Evolutionary conservation across 37 sponge, comb jelly and placozoan species (phyloP).

Genomic region (Bolinopsis microptera): DNA sequence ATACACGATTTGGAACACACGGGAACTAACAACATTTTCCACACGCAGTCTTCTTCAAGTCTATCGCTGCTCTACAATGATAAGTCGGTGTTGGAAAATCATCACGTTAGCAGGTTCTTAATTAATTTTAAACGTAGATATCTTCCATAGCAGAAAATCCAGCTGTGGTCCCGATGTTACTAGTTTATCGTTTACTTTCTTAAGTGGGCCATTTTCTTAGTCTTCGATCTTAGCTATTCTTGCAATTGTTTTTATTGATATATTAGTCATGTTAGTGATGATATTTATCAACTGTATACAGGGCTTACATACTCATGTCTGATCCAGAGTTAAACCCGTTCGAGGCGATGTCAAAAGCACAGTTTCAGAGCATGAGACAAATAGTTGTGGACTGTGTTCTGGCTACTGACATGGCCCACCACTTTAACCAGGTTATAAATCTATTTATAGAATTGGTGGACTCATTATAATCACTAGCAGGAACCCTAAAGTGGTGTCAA

Average conservation of each 20-base stretch:
- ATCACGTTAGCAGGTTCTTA: slow-evolving; percentile 78
- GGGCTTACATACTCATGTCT: not conserved
- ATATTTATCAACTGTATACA: too few relatives aligned
- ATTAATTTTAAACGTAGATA: too few relatives aligned
- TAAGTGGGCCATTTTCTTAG: too few relatives aligned
- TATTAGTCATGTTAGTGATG: too few relatives aligned
- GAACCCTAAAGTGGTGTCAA: too few relatives aligned
- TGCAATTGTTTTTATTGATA: too few relatives aligned
- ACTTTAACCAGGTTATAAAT: slow-evolving; percentile 80
- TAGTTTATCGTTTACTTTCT: too few relatives aligned
- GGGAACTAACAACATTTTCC: slow-evolving; percentile 87
- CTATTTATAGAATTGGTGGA: slow-evolving; percentile 66
- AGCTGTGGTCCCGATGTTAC: too few relatives aligned
- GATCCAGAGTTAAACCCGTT: slow-evolving; percentile 44
- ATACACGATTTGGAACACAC: slow-evolving; percentile 91
- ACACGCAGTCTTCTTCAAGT: slow-evolving; percentile 73
- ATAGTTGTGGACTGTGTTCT: slow-evolving; percentile 86
- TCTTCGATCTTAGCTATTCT: too few relatives aligned
- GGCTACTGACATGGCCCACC: slow-evolving; percentile 88
- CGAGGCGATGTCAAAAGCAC: not conserved
- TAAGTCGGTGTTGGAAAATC: slow-evolving; percentile 82
- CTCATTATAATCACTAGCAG: slow-evolving; percentile 65
- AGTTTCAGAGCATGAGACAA: slow-evolving; percentile 66
- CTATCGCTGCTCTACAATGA: slow-evolving; percentile 86
- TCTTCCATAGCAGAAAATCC: too few relatives aligned